A percentile compares a stretch with the other conserved stretches of the same genome.
Evolutionary conservation across 2,797 vertebrate genomes (phyloP).

Genomic region (Anguilla pacifica): DNA sequence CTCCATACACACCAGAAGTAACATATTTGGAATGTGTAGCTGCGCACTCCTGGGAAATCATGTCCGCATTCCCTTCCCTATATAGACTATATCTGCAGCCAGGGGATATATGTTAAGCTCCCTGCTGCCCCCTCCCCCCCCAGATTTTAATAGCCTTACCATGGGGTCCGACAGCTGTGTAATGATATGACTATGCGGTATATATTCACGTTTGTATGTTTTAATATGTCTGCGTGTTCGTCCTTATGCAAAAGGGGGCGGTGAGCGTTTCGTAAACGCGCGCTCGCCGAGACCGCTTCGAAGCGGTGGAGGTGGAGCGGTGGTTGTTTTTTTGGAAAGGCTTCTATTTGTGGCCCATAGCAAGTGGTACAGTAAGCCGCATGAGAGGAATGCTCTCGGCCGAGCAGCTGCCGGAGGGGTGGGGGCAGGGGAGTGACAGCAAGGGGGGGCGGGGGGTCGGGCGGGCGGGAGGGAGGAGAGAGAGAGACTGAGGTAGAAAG

Average conservation of each 20-base stretch:
- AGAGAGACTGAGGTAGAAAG: not conserved
- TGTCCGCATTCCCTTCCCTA: not conserved
- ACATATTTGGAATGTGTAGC: not conserved
- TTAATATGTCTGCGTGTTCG: not conserved
- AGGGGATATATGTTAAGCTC: not conserved
- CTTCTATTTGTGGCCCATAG: constrained; percentile 60
- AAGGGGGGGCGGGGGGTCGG: not conserved
- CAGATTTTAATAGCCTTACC: not conserved
- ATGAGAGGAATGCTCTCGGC: constrained; percentile 45
- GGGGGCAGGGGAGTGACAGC: not conserved
- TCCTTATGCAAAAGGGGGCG: not conserved
- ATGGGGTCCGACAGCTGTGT: not conserved
- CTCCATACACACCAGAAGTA: constrained; percentile 1
- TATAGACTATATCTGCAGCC: not conserved
- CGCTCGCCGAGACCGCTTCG: not conserved
- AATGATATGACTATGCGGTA: not conserved
- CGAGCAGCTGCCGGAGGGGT: constrained; percentile 48
- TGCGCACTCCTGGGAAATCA: not conserved
- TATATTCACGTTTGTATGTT: not conserved
- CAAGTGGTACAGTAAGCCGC: constrained; percentile 36
- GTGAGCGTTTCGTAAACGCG: not conserved
- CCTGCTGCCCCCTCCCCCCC: not conserved
- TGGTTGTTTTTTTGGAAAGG: constrained; percentile 27
- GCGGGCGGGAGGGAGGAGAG: not conserved
- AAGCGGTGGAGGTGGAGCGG: not conserved